Base-by-base conservation (phyloP, 2,113 vertebrate species). In the Camelus dromedarius region DNA sequence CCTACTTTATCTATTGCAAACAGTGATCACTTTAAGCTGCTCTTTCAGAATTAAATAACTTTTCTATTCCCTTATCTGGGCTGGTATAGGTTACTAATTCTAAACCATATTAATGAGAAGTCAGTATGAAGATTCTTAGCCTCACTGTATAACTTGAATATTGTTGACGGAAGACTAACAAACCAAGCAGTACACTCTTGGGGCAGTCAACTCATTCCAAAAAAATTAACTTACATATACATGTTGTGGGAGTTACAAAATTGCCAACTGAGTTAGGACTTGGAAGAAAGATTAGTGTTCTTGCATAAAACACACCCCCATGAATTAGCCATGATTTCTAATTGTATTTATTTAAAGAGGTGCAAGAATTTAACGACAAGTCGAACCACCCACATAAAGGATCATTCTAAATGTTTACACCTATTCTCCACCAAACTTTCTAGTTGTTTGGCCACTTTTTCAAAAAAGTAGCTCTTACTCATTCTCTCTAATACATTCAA, bases 291-390 rank as follows among this genome's bases (percentile, higher is more conserved):
- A 80, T 24, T 19, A 46, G 24, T 64, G 12, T 64, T 88, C 70
- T 89, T 80, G 48, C 6, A 28, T 73, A 88, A 79, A 94, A 85
- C 32, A 67, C 6, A 60, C 22, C 6, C 8, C 26, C 9, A 35
- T 9, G 3, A 82, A 67, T 50, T 38, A 77, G 10, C 67, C 30
- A 89, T 54, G n/a, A 70, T 91, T 80, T 62, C 62, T 32, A 42
- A 8, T 72, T 95, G 62, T 24, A 35, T 42, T 91, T 92, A 76
- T 58, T 96, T 84, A 60, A 76, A 94, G 50, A 93, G 4, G 4
- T 46, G 26, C 26, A 62, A 87, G n/a, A 88, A 82, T 18, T 48
- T 64, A 95, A 60, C 32, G n/a, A 79, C 2, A 82, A 88, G 14
- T 72, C 16, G 56, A 69, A 79, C 72, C 79, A 9, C n/a, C 26